Base-by-base conservation (phyloP, 2,797 vertebrate genomes). In the Ctenochaetus hawaiiensis region DNA sequence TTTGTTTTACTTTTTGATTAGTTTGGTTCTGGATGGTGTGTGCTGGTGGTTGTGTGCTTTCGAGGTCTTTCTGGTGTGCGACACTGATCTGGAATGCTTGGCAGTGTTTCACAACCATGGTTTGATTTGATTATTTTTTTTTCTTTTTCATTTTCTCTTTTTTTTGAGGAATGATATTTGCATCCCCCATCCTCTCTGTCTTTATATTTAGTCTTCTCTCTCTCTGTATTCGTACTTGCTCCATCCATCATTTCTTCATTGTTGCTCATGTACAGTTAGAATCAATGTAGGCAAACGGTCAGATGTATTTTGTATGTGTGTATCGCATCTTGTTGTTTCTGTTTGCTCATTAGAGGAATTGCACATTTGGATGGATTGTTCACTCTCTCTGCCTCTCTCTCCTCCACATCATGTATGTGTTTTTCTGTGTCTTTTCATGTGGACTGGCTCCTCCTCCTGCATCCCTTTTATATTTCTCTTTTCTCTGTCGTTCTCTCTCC, bases 41-140 rank as follows among this genome's bases (percentile, higher is more conserved):
- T 91, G 80, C 87, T 81, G 80, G 85, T 89, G 91, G 87, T 91
- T 65, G 86, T 90, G 87, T 91, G 91, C 87, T 91, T 90, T 89
- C 39, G 71, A 93, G 92, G 86, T 90, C 80, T 90, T 65, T 86
- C 80, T 88, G 77, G 78, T 89, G 88, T 93, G 91, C 44, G 83
- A 91, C 92, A 92, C 91, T 92, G 91, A 93, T 87, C 90, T 91
- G 82, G 80, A 92, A 92, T 92, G 91, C 89, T 87, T 82, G 91
- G 89, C 86, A 89, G 90, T 94, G 88, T 94, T 93, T 92, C 89
- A 94, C 91, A 84, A 85, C 83, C 81, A 83, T 73, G 85, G 85
- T 93, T 92, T 89, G 77, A 86, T 89, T 89, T 83, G 26, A 66
- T 77, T 81, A 26, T 26, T 26, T 81, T 58, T 66, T 67, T 54